A percentile compares a stretch with the other conserved stretches of the same genome.
Evolutionary conservation across 2,113 vertebrate species (phyloP).

Genomic region (Patagioenas fasciata): DNA sequence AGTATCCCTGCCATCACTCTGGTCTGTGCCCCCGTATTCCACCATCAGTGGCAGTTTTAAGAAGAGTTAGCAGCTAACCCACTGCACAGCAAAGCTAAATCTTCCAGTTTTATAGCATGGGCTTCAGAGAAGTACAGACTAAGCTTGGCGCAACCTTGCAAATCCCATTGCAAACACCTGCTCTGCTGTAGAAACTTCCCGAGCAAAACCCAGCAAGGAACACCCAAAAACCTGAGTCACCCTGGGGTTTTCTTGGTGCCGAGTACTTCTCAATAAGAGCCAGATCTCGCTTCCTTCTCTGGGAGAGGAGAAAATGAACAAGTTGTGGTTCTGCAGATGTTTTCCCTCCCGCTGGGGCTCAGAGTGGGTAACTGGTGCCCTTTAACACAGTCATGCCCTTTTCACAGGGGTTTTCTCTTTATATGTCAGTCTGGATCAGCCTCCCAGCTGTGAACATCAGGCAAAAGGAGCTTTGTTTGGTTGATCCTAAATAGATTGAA

Average conservation of each 20-base stretch:
- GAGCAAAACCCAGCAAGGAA: neutral
- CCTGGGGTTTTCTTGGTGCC: neutral
- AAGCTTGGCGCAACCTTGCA: neutral
- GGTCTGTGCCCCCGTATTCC: neutral
- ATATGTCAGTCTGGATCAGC: rapidly evolving
- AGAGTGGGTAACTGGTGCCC: neutral
- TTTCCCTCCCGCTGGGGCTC: neutral
- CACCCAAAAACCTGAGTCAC: neutral
- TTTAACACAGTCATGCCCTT: neutral
- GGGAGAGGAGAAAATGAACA: neutral
- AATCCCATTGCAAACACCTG: neutral
- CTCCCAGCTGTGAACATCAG: rapidly evolving
- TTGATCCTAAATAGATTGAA: neutral
- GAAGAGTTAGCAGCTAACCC: neutral
- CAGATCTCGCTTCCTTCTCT: neutral
- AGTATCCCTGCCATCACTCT: neutral
- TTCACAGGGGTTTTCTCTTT: neutral
- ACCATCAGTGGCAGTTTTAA: neutral
- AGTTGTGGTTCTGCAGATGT: neutral
- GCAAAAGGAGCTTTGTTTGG: neutral
- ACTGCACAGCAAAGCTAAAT: neutral
- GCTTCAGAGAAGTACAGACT: neutral
- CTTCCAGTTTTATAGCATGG: neutral
- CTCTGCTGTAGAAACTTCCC: neutral
- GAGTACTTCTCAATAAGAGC: neutral